Evolutionary conservation across 2,113 vertebrate genomes (phyloP).

Genomic region (Sialia sialis): DNA sequence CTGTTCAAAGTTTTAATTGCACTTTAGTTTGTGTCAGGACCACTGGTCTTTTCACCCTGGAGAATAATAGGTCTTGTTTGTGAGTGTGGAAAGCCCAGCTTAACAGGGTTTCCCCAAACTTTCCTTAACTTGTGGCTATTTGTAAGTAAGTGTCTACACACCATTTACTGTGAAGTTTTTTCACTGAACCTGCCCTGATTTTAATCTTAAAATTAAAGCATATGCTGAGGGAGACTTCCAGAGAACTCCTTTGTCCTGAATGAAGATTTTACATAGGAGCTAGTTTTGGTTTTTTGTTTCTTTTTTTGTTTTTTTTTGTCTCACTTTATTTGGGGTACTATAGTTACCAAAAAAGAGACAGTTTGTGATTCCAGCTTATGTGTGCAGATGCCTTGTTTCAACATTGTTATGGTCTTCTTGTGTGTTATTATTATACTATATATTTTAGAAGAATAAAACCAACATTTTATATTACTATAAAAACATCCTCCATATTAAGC

Average conservation of each 20-base stretch:
- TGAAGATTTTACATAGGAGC: background rate
- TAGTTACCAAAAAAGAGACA: background rate
- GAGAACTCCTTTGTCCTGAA: background rate
- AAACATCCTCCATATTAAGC: background rate
- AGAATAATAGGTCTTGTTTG: fast-evolving
- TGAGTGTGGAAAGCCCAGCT: background rate
- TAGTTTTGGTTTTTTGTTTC: too few relatives aligned
- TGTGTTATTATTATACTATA: background rate
- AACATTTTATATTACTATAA: background rate
- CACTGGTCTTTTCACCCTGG: background rate
- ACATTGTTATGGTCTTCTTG: background rate
- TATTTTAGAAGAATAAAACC: too few relatives aligned
- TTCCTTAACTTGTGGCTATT: background rate
- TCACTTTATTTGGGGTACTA: background rate
- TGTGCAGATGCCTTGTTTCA: background rate
- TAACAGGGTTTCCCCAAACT: background rate
- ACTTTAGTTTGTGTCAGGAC: background rate
- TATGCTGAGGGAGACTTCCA: background rate
- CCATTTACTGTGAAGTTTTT: background rate
- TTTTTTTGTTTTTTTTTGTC: background rate
- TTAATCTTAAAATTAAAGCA: background rate
- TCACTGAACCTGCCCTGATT: background rate
- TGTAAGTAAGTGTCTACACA: background rate
- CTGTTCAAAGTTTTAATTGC: background rate
- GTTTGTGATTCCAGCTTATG: background rate